Base-by-base conservation (phyloP, 2,888 invertebrate genomes). In the Allacma fusca region DNA sequence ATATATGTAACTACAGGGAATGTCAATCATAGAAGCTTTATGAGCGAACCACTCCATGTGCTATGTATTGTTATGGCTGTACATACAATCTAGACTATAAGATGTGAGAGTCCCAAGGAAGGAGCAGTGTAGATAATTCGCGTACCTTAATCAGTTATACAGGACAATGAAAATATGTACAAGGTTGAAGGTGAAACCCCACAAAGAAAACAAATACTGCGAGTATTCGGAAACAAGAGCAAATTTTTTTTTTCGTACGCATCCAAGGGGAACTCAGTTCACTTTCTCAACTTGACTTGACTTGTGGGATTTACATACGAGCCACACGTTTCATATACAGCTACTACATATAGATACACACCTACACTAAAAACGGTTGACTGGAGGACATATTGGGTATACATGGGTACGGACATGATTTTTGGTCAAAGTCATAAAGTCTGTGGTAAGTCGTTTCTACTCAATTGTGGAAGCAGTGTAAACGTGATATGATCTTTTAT, bases 391-490 rank as follows among this genome's bases (percentile, higher is more conserved):
- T 50, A n/a, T n/a, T 5, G 50, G n/a, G 16, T 9, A 50, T 50
- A 16, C 16, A 50, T 50, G 50, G n/a, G 50, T 50, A 50, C 50
- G 65, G 19, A 65, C 65, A 65, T 65, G 26, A 65, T 28, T 65
- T 65, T 65, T 24, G 26, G 65, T 65, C 26, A 65, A 65, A 65
- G 24, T 65, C 62, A 62, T 62, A 23, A 2, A 62, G 65, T 65
- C 65, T 65, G 65, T 65, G 65, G 65, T 65, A 65, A 65, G 65
- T 65, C 28, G 26, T 65, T 65, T 65, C 65, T 65, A 65, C 65
- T 28, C 28, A 29, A 65, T 65, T 65, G 65, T 65, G 65, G 65
- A 65, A 65, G 29, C 65, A 65, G 29, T 65, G 26, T 65, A 65
- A 29, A 65, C 65, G 65, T 65, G 65, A 65, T 65, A 65, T 65